Percentiles rank a stretch among this genome's conserved stretches.
These are phyloP conservation scores for Leptestheria dahalacensis DNA, from an alignment of 1,140 invertebrate species.

Conservation along the genomic window DNA sequence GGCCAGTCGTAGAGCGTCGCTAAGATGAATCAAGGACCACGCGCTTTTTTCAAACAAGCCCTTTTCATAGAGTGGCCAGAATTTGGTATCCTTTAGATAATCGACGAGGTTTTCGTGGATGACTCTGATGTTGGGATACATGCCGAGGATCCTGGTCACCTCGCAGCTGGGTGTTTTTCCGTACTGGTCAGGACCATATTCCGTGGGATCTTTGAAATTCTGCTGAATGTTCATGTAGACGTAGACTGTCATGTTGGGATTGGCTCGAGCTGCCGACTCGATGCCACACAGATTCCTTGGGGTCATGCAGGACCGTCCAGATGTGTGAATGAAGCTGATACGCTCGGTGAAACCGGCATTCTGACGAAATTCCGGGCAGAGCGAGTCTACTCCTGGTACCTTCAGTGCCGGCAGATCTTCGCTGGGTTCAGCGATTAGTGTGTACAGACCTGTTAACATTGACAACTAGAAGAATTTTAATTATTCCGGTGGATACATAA, in stretches of 20 bases:
- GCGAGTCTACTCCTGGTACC: no score
- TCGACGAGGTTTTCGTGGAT: slow-evolving; percentile 35
- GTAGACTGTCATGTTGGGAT: slow-evolving; percentile 39
- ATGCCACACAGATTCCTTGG: slow-evolving; percentile 46
- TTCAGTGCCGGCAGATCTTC: no score
- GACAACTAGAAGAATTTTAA: no score
- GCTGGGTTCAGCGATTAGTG: no score
- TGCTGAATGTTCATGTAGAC: slow-evolving; percentile 29
- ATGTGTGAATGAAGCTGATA: slow-evolving; percentile 43
- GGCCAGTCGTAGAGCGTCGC: no score
- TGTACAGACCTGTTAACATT: no score
- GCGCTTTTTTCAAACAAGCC: slow-evolving; percentile 29
- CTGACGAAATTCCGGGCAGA: no score
- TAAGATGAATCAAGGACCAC: background rate
- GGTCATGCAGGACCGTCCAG: slow-evolving; percentile 29
- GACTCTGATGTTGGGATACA: slow-evolving; percentile 42
- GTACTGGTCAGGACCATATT: slow-evolving; percentile 20
- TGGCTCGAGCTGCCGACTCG: slow-evolving; percentile 44
- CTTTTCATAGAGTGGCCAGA: slow-evolving; percentile 33
- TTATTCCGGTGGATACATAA: no score
- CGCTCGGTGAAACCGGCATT: no score
- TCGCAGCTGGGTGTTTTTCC: slow-evolving; percentile 17
- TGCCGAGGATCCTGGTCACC: slow-evolving; percentile 29
- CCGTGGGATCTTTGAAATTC: slow-evolving; percentile 23
- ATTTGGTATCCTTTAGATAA: slow-evolving; percentile 41